phyloP scores from a whole-genome alignment of 2,113 vertebrate species.

The Scalopus aquaticus region DNA sequence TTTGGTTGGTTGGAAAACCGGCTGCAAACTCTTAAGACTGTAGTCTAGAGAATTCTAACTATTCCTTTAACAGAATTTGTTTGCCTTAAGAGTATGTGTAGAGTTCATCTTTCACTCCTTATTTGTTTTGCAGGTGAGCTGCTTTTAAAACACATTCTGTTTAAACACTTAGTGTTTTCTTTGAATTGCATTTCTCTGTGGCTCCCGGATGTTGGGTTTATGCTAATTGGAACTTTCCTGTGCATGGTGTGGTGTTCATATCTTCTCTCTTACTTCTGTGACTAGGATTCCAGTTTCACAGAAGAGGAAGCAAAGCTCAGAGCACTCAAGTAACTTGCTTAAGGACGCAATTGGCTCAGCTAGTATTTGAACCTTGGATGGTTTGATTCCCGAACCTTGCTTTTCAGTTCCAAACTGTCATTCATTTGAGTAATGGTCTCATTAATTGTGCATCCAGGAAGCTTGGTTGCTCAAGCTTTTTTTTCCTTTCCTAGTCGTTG shows the following conservation, averaged over 20 bases:
- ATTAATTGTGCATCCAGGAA: background rate
- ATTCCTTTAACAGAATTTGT: constrained; percentile 27
- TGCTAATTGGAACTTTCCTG: background rate
- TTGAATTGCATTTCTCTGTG: background rate
- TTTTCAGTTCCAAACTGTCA: background rate
- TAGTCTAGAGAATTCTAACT: background rate
- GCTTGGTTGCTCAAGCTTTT: background rate
- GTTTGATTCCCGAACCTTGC: background rate
- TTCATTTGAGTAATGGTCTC: background rate
- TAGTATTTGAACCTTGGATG: constrained; percentile 3
- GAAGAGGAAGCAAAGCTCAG: constrained; percentile 28
- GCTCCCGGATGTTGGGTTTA: background rate
- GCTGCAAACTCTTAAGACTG: background rate
- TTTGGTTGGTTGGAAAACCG: constrained; percentile 26
- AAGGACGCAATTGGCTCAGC: background rate
- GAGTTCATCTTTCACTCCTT: constrained; percentile 1
- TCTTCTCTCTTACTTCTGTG: background rate
- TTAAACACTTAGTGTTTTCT: constrained; percentile 28
- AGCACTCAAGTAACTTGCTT: constrained; percentile 33
- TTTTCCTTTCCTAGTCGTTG: background rate
- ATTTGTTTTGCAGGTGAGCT: constrained; percentile 6
- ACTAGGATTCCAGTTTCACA: background rate
- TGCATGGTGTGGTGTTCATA: background rate
- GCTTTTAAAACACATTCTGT: constrained; percentile 15
- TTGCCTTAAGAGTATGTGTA: background rate